Base-by-base conservation (phyloP, 2,113 vertebrate species). In the Cisticola juncidis region DNA sequence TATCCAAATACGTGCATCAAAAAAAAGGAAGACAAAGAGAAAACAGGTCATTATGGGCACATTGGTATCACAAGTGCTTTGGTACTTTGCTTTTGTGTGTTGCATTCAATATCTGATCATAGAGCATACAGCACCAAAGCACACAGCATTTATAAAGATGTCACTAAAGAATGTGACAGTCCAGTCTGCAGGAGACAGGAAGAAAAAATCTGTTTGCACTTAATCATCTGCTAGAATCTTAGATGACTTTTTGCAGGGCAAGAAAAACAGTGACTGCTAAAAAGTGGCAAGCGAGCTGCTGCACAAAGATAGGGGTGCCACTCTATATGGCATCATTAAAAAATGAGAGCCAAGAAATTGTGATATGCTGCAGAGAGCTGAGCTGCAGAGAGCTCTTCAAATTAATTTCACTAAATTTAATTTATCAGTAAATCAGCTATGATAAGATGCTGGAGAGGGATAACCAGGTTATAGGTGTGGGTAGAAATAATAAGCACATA, bases 331-430 rank as follows among this genome's bases (percentile, higher is more conserved):
- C 1, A 1, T 80, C 22, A 60, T 90, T 25, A 48, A 40, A 83
- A 88, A 82, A 47, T 19, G 48, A 87, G 11, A 69, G 36, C 57
- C 35, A 50, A 82, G 40, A 68, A 89, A 73, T 23, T 74, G 19
- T 50, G 12, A 68, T 90, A 54, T 83, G 38, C 54, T 82, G 62
- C 58, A 77, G 68, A 71, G 25, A 70, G 38, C 40, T 64, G 61
- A 86, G 44, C n/a, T n/a, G n/a, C n/a, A n/a, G n/a, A n/a, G n/a
- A n/a, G n/a, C 26, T 80, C 71, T 92, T 92, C 51, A 92, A 70
- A 83, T 85, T 80, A 57, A 90, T 90, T 60, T 80, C 65, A 47
- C 64, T 50, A 70, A 93, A 95, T 93, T 61, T 65, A 84, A 81
- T 95, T 94, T 91, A 76, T 42, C 35, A 17, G 24, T 78, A 92